Evolutionary conservation across 2,113 vertebrate species (phyloP).

Genomic region (Limanda limanda): DNA sequence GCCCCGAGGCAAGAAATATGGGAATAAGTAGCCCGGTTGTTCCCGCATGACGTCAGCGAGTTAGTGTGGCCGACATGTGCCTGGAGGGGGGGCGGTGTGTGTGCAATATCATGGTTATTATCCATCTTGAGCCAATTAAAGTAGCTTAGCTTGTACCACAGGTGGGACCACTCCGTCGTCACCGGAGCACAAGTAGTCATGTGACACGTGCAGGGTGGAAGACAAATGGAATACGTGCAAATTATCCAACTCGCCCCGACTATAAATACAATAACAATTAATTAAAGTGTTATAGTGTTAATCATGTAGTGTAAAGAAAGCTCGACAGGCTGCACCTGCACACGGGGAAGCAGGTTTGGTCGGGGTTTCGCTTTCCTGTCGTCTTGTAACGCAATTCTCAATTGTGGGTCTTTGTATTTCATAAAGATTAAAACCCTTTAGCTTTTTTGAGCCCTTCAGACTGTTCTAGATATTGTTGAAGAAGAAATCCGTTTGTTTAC

Average conservation of each 20-base stretch:
- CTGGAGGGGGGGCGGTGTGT: too few species aligned
- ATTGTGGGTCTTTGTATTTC: neutral
- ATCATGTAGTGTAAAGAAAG: neutral
- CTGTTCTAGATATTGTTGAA: too few species aligned
- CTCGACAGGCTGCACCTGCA: neutral
- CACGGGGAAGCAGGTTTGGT: too few species aligned
- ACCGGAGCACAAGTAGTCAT: neutral
- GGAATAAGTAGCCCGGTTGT: conserved; percentile 31
- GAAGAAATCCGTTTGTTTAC: too few species aligned
- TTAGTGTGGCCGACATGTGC: conserved; percentile 2
- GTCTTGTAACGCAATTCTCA: too few species aligned
- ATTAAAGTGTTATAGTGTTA: neutral
- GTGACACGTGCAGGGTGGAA: neutral
- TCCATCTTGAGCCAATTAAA: neutral
- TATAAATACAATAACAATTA: neutral
- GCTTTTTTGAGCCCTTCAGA: too few species aligned
- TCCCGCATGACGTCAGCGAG: conserved; percentile 26
- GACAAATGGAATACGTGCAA: neutral
- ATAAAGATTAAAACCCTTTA: too few species aligned
- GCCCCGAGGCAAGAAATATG: conserved; percentile 15
- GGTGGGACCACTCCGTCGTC: neutral
- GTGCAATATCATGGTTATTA: neutral
- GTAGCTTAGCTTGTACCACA: neutral
- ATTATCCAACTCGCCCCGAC: neutral
- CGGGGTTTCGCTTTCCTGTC: too few species aligned